Evolutionary conservation across 2,797 vertebrate genomes (phyloP).

Genomic region (Labeo calbasu): DNA sequence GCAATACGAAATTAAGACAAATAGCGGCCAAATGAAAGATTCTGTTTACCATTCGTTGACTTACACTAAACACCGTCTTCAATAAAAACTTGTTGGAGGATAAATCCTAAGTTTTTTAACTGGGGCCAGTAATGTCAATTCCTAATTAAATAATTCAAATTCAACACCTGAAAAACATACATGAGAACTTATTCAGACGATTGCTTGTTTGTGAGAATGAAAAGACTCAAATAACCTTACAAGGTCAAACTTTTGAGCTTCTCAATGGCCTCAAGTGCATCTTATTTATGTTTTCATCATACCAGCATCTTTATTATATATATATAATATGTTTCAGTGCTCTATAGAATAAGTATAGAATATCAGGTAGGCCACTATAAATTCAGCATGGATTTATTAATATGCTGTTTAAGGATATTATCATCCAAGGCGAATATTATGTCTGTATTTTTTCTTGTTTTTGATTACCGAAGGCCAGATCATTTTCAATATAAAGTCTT

Average conservation of each 20-base stretch:
- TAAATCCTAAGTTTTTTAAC: neutral
- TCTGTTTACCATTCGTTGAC: neutral
- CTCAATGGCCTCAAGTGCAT: neutral
- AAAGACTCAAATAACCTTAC: slow-evolving; percentile 1
- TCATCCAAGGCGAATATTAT: neutral
- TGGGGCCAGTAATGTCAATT: slow-evolving; percentile 20
- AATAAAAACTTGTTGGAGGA: neutral
- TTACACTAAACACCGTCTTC: neutral
- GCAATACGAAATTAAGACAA: neutral
- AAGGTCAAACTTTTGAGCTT: slow-evolving; percentile 25
- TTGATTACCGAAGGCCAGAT: neutral
- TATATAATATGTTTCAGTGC: neutral
- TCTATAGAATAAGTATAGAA: neutral
- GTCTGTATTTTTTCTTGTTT: neutral
- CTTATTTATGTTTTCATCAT: neutral
- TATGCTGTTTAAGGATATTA: neutral
- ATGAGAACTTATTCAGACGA: slow-evolving; percentile 3
- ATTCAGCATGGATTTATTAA: neutral
- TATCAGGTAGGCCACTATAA: neutral
- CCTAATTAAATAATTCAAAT: slow-evolving; percentile 13
- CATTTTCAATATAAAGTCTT: slow-evolving; percentile 4
- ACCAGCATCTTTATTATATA: neutral
- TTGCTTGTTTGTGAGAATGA: neutral
- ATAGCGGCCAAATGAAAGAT: slow-evolving; percentile 17
- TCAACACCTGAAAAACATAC: slow-evolving; percentile 6